These are phyloP conservation scores for Dolichoris vasculosae DNA, from an alignment of 1,140 invertebrate genomes.

Conservation along the genomic window DNA sequence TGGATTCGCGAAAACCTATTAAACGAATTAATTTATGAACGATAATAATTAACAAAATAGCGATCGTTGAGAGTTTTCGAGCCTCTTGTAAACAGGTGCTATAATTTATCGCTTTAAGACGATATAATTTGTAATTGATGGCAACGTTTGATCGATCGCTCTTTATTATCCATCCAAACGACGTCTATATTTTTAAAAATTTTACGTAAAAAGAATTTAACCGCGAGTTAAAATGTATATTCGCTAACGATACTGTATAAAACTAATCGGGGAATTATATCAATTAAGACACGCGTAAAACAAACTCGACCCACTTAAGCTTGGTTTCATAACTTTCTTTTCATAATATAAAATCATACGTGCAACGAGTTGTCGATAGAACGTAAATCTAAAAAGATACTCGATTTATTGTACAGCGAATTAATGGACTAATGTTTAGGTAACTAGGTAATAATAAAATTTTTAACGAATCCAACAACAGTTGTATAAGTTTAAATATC, in stretches of 20 bases:
- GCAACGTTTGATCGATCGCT: too few species aligned
- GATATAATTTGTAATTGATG: background rate
- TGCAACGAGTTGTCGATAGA: background rate
- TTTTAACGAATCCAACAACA: background rate
- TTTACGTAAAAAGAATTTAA: too few species aligned
- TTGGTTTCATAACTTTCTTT: conserved; percentile 30
- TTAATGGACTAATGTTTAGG: background rate
- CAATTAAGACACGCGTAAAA: background rate
- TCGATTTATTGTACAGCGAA: background rate
- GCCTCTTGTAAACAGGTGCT: background rate
- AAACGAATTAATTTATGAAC: too few species aligned
- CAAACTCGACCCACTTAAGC: conserved; percentile 1
- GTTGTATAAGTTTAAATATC: background rate
- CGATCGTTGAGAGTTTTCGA: background rate
- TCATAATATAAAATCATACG: background rate
- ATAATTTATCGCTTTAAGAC: background rate
- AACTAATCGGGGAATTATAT: background rate
- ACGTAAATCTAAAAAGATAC: background rate
- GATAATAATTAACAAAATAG: too few species aligned
- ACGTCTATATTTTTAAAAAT: too few species aligned
- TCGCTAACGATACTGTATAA: too few species aligned
- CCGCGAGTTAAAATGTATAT: too few species aligned
- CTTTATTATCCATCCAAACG: too few species aligned
- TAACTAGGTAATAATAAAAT: background rate
- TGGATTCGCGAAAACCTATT: too few species aligned